These are phyloP conservation scores for Lucilia cuprina DNA, from an alignment of 1,140 invertebrate species.

Conservation along the genomic window DNA sequence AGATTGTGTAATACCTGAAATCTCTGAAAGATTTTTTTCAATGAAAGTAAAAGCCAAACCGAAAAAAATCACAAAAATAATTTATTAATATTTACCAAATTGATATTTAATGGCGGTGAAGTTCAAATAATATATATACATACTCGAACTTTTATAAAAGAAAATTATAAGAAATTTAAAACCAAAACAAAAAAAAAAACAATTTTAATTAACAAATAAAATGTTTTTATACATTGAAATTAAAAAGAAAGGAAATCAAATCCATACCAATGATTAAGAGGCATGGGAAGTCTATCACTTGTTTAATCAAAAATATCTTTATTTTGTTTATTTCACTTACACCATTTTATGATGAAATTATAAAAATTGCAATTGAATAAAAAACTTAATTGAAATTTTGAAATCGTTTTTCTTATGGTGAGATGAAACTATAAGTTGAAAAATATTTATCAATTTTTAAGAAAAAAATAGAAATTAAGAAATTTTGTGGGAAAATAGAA, in stretches of 20 bases:
- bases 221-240: background rate
- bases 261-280: background rate
- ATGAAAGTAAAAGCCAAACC: background rate
- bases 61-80: background rate
- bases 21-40: background rate
- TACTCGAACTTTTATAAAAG: background rate
- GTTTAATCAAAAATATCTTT: background rate
- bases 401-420: too few relatives aligned
- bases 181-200: background rate
- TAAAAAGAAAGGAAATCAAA: background rate
- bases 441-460: too few relatives aligned
- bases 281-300: background rate
- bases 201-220: background rate
- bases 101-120: slow-evolving; percentile 5
- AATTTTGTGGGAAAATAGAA: too few relatives aligned
- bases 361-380: too few relatives aligned
- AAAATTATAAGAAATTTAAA: background rate
- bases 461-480: too few relatives aligned
- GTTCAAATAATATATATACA: background rate
- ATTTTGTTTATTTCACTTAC: too few relatives aligned
- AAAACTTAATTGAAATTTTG: too few relatives aligned
- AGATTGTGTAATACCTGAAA: background rate
- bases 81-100: background rate
- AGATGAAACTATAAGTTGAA: too few relatives aligned
- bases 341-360: too few relatives aligned